Percentiles rank a stretch among this genome's conserved stretches.
Conservation (phyloP, 2,888 invertebrate species). For the Caradrina kadenii region DNA sequence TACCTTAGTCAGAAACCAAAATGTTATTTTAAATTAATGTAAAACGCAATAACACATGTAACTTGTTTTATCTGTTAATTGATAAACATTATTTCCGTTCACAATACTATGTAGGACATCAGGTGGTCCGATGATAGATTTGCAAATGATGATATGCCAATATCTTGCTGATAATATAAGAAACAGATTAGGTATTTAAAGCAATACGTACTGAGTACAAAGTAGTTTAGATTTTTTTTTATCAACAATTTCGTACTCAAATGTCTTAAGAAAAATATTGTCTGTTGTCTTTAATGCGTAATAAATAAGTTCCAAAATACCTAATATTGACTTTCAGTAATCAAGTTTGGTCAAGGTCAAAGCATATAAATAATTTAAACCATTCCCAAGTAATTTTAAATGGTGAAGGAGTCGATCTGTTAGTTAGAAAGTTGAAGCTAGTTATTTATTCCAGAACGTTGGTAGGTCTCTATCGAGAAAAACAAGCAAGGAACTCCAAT, state of each 20-base stretch:
- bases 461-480: no score
- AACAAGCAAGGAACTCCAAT: no score
- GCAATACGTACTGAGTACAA: background rate
- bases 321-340: no score
- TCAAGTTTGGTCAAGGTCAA: no score
- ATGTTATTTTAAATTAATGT: background rate
- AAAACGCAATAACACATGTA: constrained; percentile 5
- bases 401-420: no score
- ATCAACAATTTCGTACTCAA: background rate
- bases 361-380: no score
- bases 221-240: background rate
- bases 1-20: no score
- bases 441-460: no score
- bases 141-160: constrained; percentile 21
- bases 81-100: constrained; percentile 28
- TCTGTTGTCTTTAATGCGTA: background rate
- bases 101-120: constrained; percentile 16
- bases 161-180: constrained; percentile 22
- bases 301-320: background rate
- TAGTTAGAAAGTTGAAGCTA: no score
- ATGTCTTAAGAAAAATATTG: background rate
- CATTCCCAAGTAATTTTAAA: no score
- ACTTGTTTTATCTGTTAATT: constrained; percentile 19
- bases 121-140: constrained; percentile 34
- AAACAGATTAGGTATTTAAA: background rate